These are phyloP conservation scores for Dysidea cf. avara DNA, from an alignment of 37 sponge, comb jelly and placozoan species.

Conservation along the genomic window DNA sequence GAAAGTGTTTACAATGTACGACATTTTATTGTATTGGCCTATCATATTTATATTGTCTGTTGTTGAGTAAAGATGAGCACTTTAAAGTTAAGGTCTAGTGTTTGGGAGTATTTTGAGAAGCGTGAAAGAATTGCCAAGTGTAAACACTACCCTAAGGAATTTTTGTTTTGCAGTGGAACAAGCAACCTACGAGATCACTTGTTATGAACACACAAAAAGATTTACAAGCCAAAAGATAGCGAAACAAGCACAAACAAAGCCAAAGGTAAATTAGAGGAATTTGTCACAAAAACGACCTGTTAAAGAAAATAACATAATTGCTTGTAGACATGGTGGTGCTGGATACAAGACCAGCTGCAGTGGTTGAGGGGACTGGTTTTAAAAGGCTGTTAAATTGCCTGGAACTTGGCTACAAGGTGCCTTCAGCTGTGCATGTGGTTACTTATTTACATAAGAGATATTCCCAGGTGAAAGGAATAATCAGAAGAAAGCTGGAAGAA, in stretches of 20 bases:
- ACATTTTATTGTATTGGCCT: too few species aligned
- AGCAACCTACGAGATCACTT: constrained; percentile 1
- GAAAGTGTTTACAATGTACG: too few species aligned
- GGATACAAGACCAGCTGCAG: neutral
- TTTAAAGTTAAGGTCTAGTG: neutral
- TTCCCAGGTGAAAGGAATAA: neutral
- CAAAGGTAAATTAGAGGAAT: neutral
- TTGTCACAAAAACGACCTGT: neutral
- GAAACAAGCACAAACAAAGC: neutral
- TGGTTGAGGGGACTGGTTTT: constrained; percentile 20
- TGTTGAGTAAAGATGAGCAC: too few species aligned
- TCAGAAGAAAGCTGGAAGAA: neutral
- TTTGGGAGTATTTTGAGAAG: constrained; percentile 28
- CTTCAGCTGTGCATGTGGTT: neutral
- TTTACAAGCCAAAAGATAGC: neutral
- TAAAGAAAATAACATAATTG: neutral
- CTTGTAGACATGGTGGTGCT: constrained; percentile 14
- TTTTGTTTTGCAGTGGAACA: constrained; percentile 8
- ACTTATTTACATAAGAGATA: neutral
- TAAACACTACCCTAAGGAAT: neutral
- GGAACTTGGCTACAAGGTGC: constrained; percentile 3
- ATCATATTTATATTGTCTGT: too few species aligned
- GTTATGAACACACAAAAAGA: neutral
- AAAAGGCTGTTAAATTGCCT: neutral
- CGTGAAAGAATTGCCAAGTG: neutral